Conservation (phyloP, 2,113 vertebrate genomes). For the Greenwoodochromis staneri region DNA sequence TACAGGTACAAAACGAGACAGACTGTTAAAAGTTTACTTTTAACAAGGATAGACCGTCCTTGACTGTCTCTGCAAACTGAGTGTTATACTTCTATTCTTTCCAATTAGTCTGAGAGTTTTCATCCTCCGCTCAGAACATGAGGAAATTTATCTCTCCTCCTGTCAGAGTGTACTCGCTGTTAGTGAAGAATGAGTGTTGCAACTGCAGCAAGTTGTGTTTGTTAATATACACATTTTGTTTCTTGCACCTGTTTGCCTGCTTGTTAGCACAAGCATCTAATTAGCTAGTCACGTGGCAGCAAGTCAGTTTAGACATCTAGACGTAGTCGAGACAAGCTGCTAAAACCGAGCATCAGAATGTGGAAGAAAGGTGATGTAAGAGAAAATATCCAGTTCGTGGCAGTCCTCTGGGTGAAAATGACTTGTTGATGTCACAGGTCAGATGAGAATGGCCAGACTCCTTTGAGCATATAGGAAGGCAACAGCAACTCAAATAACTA, state of each 20-base stretch:
- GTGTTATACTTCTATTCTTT: not conserved
- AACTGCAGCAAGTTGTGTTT: not conserved
- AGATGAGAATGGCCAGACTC: not conserved
- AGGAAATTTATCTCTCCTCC: not conserved
- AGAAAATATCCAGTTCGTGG: not conserved
- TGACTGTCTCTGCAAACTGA: not conserved
- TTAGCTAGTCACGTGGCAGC: not conserved
- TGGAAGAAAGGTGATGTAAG: not conserved
- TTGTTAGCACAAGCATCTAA: not conserved
- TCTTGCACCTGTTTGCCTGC: not conserved
- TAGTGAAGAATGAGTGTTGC: not conserved
- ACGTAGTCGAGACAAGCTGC: accelerated
- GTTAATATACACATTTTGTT: not conserved
- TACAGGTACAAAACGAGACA: not conserved
- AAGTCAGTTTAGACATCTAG: not conserved
- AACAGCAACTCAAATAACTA: not conserved
- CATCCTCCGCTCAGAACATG: not conserved
- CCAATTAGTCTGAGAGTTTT: not conserved
- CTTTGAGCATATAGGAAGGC: not conserved
- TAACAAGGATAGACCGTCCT: not conserved
- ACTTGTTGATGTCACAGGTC: not conserved
- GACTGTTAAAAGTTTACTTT: not conserved
- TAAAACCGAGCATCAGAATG: not conserved
- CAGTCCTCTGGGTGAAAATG: not conserved
- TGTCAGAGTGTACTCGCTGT: not conserved